Percentiles rank a stretch among this genome's conserved stretches.
Conservation (phyloP, 2,797 vertebrate genomes). For the Lithobates pipiens region DNA sequence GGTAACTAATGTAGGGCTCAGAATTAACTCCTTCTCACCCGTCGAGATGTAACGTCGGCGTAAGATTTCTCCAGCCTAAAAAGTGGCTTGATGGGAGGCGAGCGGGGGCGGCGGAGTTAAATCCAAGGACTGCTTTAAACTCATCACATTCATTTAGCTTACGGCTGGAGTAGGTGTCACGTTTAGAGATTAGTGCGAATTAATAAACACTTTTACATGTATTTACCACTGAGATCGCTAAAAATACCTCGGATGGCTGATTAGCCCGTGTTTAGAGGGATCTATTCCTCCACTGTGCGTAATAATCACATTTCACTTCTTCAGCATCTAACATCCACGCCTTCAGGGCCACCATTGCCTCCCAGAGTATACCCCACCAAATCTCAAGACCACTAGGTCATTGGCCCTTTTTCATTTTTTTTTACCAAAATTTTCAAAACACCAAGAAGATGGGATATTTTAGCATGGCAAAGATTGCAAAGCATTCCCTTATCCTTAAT, state of each 20-base stretch:
- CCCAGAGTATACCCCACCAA: too few species aligned
- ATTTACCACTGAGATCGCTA: background rate
- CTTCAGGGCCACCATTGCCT: too few species aligned
- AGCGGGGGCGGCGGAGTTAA: background rate
- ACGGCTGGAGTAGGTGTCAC: background rate
- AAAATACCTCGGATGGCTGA: background rate
- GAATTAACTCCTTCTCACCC: slow-evolving; percentile 2
- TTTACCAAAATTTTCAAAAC: too few species aligned
- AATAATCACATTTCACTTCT: too few species aligned
- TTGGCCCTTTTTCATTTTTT: too few species aligned
- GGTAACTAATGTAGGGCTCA: slow-evolving; percentile 33
- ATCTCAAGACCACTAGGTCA: too few species aligned
- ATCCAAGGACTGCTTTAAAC: background rate
- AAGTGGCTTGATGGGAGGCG: background rate
- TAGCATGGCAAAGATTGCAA: too few species aligned
- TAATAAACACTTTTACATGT: background rate
- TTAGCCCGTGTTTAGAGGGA: too few species aligned
- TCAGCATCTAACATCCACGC: too few species aligned
- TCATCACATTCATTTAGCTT: background rate
- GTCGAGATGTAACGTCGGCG: background rate
- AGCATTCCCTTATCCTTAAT: too few species aligned
- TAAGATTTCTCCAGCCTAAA: background rate
- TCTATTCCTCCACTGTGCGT: too few species aligned
- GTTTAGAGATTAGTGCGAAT: background rate
- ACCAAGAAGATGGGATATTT: too few species aligned